Base-by-base conservation (phyloP, 2,113 vertebrate genomes). In the Sula dactylatra region DNA sequence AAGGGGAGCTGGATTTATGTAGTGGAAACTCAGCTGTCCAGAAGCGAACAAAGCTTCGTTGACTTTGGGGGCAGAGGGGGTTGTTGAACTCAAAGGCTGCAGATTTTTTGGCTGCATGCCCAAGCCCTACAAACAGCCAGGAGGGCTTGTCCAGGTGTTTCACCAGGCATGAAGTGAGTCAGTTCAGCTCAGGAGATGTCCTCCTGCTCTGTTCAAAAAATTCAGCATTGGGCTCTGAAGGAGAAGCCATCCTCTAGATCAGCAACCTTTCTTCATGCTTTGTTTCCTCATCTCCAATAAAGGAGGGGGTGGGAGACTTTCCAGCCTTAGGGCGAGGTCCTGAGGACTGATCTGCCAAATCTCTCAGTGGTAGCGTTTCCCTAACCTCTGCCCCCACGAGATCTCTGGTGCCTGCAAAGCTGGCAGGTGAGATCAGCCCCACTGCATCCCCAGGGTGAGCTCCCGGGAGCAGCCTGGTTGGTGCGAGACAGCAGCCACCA, bases 51-150 rank as follows among this genome's bases (percentile, higher is more conserved):
- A 81, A 81, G 59, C 47, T 31, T 36, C 66, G 59, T 47, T 86
- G 86, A 54, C 45, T 94, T 29, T 36, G 22, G 17, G 21, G 31
- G n/a, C 12, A 67, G 72, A 78, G 38, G 4, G 5, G 58, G n/a
- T 38, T 32, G 62, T 70, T 49, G 82, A 49, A 92, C 62, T 86
- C 88, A 74, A 88, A 92, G 66, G 58, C 72, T 95, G 76, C 61
- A 52, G 42, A 22, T 59, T 67, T 93, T 11, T 18, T 91, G 90
- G 78, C 85, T 66, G 50, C 13, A 0, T 55, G 64, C 76, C 76
- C 0, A 0, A 45, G 58, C n/a, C 22, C 69, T 45, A 6, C 59
- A 81, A 1, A 54, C 40, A 88, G 76, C 54, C 76, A 77, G 62
- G 40, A 88, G 27, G 36, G 11, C 50, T 69, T 67, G 32, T 54